phyloP scores from a whole-genome alignment of 2,888 invertebrate species.

The Anagyrus pseudococci region DNA sequence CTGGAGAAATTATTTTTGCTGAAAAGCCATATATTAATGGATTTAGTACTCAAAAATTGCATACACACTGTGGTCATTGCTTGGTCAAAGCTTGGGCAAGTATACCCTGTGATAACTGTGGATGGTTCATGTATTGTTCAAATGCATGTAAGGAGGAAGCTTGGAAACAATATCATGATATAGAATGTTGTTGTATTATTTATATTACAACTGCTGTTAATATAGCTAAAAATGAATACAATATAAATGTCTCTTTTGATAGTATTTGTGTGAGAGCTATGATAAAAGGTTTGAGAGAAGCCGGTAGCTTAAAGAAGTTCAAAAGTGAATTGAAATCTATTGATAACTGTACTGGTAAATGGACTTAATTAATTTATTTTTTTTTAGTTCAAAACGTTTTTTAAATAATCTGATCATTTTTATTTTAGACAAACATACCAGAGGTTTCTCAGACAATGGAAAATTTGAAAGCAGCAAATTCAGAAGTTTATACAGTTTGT shows the following conservation, averaged over 20 bases:
- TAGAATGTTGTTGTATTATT: conserved; percentile 70
- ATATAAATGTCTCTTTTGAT: conserved; percentile 11
- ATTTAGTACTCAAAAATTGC: conserved; percentile 64
- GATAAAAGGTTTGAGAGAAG: conserved; percentile 49
- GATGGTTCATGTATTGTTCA: conserved; percentile 73
- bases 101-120: conserved; percentile 71
- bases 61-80: conserved; percentile 75
- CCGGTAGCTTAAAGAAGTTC: conserved; percentile 50
- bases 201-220: too few relatives aligned
- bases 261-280: conserved; percentile 9
- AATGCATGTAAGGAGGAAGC: conserved; percentile 70
- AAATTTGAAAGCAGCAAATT: conserved; percentile 57
- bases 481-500: conserved; percentile 66
- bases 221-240: too few relatives aligned
- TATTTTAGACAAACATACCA: conserved; percentile 49
- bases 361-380: neutral
- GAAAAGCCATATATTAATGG: conserved; percentile 77
- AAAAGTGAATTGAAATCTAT: conserved; percentile 4
- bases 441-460: conserved; percentile 51
- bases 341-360: conserved; percentile 38
- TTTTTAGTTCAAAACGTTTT: neutral
- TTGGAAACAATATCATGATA: conserved; percentile 73
- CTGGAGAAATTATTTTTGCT: conserved; percentile 77
- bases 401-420: neutral
- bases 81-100: conserved; percentile 67